Base-by-base conservation (phyloP, 2,888 invertebrate species). In the Melinaea marsaeus region DNA sequence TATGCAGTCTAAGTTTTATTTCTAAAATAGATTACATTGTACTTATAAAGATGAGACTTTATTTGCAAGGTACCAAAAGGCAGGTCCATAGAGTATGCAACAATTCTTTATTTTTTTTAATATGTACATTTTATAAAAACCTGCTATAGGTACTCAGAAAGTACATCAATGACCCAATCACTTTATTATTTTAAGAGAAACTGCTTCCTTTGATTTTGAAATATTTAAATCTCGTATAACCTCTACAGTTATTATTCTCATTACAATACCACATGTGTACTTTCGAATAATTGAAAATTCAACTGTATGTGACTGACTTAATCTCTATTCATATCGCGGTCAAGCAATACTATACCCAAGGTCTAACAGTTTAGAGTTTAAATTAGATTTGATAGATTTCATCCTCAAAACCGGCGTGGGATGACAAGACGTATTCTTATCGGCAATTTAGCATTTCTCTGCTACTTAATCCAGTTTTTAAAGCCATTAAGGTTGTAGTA, bases 401-500 rank as follows among this genome's bases (percentile, higher is more conserved):
- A 57, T 63, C 57, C 67, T 60, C 55, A 7, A 66, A 64, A 63
- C 61, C 63, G 57, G 61, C 85, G 88, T 89, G 88, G 89, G 89
- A 78, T 81, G 88, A 84, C 83, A 87, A 86, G 88, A 85, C 78
- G 78, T 84, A 87, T 83, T 85, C 85, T 88, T 89, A 89, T 89
- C 86, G 83, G 79, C 78, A 80, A 84, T 86, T 87, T 85, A 86
- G 84, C 84, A 85, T 88, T 88, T 87, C 87, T 84, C 83, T 73
- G 88, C 88, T 88, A 88, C 88, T 84, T 88, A 86, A 85, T 88
- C 86, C 83, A 88, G 85, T 88, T 88, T 84, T 86, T 81, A 80
- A 85, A 81, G 83, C 84, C 78, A 86, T 88, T 86, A 81, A 83
- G 79, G 80, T 84, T 87, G 87, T 86, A 88, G 87, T 85, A 84